Base-by-base conservation (phyloP, 35 echinoderm and acorn worm genomes). In the Amphiura filiformis region DNA sequence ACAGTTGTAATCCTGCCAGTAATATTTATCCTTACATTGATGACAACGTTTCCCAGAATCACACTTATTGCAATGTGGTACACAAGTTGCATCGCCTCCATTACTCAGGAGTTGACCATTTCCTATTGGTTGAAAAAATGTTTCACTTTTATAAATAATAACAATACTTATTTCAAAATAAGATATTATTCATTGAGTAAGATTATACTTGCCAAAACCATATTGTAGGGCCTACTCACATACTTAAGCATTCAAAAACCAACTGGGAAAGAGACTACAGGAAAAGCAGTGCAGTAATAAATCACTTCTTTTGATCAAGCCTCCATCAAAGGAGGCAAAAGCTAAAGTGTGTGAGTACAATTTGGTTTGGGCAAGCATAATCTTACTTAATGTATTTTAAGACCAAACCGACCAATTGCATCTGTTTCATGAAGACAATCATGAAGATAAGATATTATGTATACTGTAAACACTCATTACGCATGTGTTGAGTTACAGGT, bases 1-100 rank as follows among this genome's bases (percentile, higher is more conserved):
- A 83, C 94, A 97, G 81, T 97, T 97, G 75, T 86, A 93, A 38
- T 81, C 65, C 57, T 89, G 88, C 91, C 87, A 87, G 77, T 79
- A 97, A 39, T 86, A 83, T 18, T 79, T 33, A 65, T 89, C 44
- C 4, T 31, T 93, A 76, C 94, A 97, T 57, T 90, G 61, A 15
- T 40, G 33, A 52, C 94, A 97, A 22, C 94, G 91, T 34, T 39
- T 84, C 40, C 90, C 84, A 1, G 83, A 38, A 32, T 93, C 88
- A 40, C 94, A 93, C 31, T 12, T 76, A 47, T 61, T 84, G 32
- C 91, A 93, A 37, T 91, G 34, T 31, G 91, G 91, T 47, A 97
- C 90, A 57, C 91, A 93, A 13, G 87, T 86, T 35, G 78, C 91
- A 70, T 90, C 83, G 13, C 94, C 94, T 32, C 94, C 94, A 36